A percentile compares a stretch with the other conserved stretches of the same genome.
Evolutionary conservation across 2,113 vertebrate species (phyloP).

Genomic region (Pteropus alecto): DNA sequence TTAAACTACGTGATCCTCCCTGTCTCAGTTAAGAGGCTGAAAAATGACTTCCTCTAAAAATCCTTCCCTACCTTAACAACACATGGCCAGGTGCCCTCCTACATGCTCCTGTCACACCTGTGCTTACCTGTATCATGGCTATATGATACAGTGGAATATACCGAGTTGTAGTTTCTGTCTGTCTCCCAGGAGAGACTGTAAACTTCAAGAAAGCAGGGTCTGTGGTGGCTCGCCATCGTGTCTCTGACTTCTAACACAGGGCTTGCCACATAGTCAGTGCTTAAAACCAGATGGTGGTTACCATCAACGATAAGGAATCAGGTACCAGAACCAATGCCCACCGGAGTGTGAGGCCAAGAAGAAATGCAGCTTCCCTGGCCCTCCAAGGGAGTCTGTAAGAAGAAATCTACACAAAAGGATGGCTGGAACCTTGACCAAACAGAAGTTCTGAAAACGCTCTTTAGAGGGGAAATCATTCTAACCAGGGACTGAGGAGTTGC

Average conservation of each 20-base stretch:
- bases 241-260: not conserved
- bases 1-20: not conserved
- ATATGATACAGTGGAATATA: too few species aligned
- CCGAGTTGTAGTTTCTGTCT: not conserved
- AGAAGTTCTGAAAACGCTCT: not conserved
- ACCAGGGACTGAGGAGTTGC: not conserved
- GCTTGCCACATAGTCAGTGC: not conserved
- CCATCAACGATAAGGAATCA: not conserved
- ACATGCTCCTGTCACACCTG: rapidly evolving
- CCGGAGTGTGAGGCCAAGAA: not conserved
- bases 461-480: not conserved
- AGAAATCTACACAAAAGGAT: not conserved
- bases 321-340: not conserved
- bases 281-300: not conserved
- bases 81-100: not conserved
- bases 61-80: not conserved
- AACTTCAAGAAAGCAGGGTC: not conserved
- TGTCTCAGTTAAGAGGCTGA: not conserved
- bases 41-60: not conserved
- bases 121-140: too few species aligned
- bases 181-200: not conserved
- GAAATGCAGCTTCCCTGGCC: not conserved
- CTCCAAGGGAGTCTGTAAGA: not conserved
- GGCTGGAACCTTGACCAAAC: not conserved
- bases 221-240: not conserved